Base-by-base conservation (phyloP, 2,797 vertebrate genomes). In the Tachyglossus aculeatus region DNA sequence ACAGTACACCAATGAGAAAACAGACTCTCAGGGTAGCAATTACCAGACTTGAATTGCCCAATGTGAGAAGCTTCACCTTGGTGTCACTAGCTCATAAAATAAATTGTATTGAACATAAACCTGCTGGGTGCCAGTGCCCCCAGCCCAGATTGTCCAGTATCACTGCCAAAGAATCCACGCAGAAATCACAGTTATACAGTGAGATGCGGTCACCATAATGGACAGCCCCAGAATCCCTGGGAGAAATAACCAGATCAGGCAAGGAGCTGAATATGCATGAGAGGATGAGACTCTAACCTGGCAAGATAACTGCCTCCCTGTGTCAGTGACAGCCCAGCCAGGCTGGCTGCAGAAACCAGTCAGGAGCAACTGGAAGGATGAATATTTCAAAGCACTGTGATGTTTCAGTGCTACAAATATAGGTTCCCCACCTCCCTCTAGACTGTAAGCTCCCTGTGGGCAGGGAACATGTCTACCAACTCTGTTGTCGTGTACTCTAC, bases 71-170 rank as follows among this genome's bases (percentile, higher is more conserved):
- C 80, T 67, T 72, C 80, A 68, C 77, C 76, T 77, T 40, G 52
- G 34, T 89, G 82, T 87, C 89, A 88, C 83, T 82, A 85, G 83
- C 81, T 80, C 84, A 78, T 80, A 89, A 87, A 88, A 88, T 83
- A 90, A 91, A 91, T 90, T 80, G 78, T 77, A 39, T 81, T 84
- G 88, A 82, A 47, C 7, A 50, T 89, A 82, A 88, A 88, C 58
- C 79, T 68, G 77, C 86, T 77, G 66, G 78, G 81, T 32, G 59
- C 67, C 76, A 63, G 57, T 75, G 62, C 78, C 86, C 43, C 57
- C 48, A 24, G 62, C 74, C 69, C n/a, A 47, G 38, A 40, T 16
- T 32, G n/a, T n/a, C n/a, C n/a, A n/a, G n/a, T n/a, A n/a, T n/a
- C n/a, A 58, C 74, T 81, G 56, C 67, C 81, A 66, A 76, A 37